Base-by-base conservation (phyloP, 2,797 vertebrate species). In the Crocidura indochinensis region DNA sequence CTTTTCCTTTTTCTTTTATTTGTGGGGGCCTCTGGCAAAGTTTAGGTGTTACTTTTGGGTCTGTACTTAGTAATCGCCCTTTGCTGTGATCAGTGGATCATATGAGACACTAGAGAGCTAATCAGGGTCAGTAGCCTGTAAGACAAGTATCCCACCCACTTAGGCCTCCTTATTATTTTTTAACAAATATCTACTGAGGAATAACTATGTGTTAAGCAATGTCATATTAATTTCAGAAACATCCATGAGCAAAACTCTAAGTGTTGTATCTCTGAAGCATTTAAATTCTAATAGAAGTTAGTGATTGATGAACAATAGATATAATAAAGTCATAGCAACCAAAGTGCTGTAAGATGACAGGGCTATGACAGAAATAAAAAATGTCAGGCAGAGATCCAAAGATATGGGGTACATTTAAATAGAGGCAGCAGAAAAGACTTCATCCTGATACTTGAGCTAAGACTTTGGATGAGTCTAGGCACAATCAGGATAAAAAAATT, bases 181-280 rank as follows among this genome's bases (percentile, higher is more conserved):
- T n/a, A 75, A 47, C 15, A 74, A 76, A 17, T 46, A 78, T 78
- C 80, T 81, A 65, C 44, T 47, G 22, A 71, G 10, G 11, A 46
- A 11, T 24, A 74, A 47, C 27, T 22, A 44, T 26, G 26, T 20
- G 1, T 9, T 24, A 75, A 22, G 47, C 15, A 26, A 22, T 69
- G 20, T 56, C 29, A 49, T 76, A 31, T 17, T 31, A 85, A 56
- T 88, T 87, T 60, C 5, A 92, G 75, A 31, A 84, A 72, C 9
- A 31, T 51, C 8, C 17, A 62, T 78, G 56, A 82, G 26, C 60
- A 82, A 88, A 71, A 62, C 19, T 19, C 22, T 10, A 79, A 6
- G 15, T 27, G 0, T 6, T 31, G 65, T 44, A 60, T 2, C 6
- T 27, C 44, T 19, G 20, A 85, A 51, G 20, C 62, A n/a, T 62